These are phyloP conservation scores for Poeciliopsis prolifica DNA, from an alignment of 2,113 vertebrate species.

Conservation along the genomic window DNA sequence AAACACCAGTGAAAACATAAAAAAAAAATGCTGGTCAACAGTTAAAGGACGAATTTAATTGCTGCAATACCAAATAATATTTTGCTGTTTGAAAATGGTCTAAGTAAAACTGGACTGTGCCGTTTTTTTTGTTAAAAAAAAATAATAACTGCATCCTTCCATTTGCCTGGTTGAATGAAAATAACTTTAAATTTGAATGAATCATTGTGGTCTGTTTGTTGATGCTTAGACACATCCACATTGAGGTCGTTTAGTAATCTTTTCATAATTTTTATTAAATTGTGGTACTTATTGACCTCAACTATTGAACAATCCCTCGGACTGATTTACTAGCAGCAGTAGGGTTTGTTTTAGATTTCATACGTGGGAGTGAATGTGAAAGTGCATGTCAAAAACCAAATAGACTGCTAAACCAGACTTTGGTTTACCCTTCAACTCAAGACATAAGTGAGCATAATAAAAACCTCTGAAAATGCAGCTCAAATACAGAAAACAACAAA, in stretches of 20 bases:
- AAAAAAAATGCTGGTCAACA: background rate
- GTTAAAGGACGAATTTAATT: background rate
- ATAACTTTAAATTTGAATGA: background rate
- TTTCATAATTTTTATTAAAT: background rate
- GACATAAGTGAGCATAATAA: slow-evolving; percentile 24
- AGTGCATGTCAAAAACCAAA: slow-evolving; percentile 37
- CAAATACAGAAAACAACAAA: slow-evolving; percentile 34
- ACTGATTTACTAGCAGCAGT: background rate
- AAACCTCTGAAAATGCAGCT: slow-evolving; percentile 42
- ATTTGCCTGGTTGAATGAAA: too few species aligned
- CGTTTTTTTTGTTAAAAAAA: background rate
- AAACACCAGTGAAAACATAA: background rate
- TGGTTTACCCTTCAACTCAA: slow-evolving; percentile 57
- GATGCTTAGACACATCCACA: too few species aligned
- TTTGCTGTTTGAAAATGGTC: background rate
- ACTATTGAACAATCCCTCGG: background rate
- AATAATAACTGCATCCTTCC: too few species aligned
- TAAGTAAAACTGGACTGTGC: background rate
- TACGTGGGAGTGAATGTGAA: slow-evolving; percentile 45
- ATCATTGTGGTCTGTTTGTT: background rate
- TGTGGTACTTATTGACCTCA: background rate
- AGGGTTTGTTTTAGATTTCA: slow-evolving; percentile 3
- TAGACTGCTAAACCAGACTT: slow-evolving; percentile 50
- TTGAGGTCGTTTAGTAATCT: background rate
- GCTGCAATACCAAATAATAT: background rate